A percentile compares a stretch with the other conserved stretches of the same genome.
These are phyloP conservation scores for Drosophila picticornis DNA, from an alignment of 2,888 invertebrate species.

Conservation along the genomic window DNA sequence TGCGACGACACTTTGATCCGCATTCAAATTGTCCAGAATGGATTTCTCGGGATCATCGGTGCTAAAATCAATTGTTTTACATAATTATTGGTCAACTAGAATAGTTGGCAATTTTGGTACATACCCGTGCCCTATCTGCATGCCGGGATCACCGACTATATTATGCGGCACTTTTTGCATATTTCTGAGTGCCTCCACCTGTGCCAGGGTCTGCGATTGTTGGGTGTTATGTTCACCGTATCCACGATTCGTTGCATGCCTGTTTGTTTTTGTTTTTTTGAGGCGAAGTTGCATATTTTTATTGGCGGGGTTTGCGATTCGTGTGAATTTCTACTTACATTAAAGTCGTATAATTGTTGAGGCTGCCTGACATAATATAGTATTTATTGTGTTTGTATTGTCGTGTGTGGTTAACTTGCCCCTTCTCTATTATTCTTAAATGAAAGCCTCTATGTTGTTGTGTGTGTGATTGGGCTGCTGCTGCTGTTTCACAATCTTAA, in stretches of 20 bases:
- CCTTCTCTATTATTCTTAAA: conserved; percentile 28
- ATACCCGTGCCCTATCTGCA: conserved; percentile 38
- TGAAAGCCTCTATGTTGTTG: conserved; percentile 21
- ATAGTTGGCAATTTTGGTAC: neutral
- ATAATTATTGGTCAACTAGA: conserved; percentile 6
- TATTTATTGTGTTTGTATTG: conserved; percentile 15
- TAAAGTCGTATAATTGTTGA: conserved; percentile 83
- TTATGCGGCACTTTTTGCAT: conserved; percentile 33
- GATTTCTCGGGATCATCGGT: conserved; percentile 73
- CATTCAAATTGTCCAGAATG: conserved; percentile 74
- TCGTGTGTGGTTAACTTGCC: conserved; percentile 16
- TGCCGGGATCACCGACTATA: conserved; percentile 30
- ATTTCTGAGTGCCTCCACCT: conserved; percentile 21
- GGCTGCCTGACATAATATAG: conserved; percentile 83
- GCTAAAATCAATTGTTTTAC: conserved; percentile 34
- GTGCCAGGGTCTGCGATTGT: conserved; percentile 34
- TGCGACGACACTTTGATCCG: conserved; percentile 63
- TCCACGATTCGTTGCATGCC: conserved; percentile 75
- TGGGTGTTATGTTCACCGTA: conserved; percentile 52
- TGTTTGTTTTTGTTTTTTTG: conserved; percentile 15
- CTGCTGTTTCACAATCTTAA: conserved; percentile 33
- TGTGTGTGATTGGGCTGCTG: conserved; percentile 23
- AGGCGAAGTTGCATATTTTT: neutral
- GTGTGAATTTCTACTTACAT: conserved; percentile 69
- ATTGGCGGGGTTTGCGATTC: neutral